These are phyloP conservation scores for Calameuta pallipes DNA, from an alignment of 2,888 invertebrate genomes.

Conservation along the genomic window DNA sequence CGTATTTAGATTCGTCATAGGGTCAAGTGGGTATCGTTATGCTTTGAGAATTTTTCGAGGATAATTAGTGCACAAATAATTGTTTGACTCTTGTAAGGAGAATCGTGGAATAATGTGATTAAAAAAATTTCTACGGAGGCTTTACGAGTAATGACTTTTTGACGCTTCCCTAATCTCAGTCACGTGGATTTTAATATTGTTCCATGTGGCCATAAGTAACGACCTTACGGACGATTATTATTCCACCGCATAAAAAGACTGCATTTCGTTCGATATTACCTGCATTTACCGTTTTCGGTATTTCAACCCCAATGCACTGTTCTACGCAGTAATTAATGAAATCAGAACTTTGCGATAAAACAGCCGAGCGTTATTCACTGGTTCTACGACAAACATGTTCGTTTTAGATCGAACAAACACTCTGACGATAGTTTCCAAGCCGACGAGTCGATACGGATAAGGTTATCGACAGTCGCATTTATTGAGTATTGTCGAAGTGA, in stretches of 20 bases:
- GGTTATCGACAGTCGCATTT: neutral
- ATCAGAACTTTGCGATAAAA: neutral
- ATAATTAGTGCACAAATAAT: neutral
- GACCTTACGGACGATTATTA: neutral
- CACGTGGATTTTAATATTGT: neutral
- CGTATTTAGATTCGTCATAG: slow-evolving; percentile 2
- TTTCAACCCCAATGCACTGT: neutral
- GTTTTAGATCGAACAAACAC: neutral
- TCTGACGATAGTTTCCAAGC: neutral
- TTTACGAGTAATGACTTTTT: neutral
- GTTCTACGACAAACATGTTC: neutral
- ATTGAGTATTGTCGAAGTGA: neutral
- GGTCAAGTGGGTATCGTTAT: neutral
- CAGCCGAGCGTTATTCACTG: neutral
- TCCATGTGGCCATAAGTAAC: neutral
- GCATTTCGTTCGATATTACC: slow-evolving; percentile 42
- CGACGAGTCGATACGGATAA: slow-evolving; percentile 1
- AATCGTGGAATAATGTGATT: neutral
- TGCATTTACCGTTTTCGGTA: slow-evolving; percentile 24
- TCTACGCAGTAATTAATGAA: neutral
- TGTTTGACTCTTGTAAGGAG: neutral
- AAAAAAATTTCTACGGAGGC: neutral
- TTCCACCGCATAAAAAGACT: slow-evolving; percentile 34
- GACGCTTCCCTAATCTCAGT: neutral
- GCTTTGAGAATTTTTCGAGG: neutral